These are phyloP conservation scores for Semnornis frantzii DNA, from an alignment of 2,113 vertebrate species.

Conservation along the genomic window DNA sequence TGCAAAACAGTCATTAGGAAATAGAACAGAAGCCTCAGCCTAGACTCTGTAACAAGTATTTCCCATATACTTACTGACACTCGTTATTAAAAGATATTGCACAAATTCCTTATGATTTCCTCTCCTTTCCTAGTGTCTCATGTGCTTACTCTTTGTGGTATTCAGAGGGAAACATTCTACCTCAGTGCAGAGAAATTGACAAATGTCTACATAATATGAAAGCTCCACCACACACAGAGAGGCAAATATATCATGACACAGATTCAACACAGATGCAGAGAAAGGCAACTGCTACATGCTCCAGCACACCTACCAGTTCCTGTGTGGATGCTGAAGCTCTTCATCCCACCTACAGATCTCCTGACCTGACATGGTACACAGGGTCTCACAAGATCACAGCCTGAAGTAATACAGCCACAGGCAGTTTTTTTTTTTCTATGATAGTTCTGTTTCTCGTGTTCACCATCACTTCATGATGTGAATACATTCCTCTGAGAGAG, in stretches of 20 bases:
- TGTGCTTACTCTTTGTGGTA: accelerated
- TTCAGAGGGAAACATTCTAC: background rate
- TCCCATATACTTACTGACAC: background rate
- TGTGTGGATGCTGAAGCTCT: accelerated
- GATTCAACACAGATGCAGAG: background rate
- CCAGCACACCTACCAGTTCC: background rate
- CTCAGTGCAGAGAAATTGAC: background rate
- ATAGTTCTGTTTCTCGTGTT: background rate
- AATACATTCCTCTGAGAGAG: background rate
- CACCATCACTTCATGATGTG: background rate
- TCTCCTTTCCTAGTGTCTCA: background rate
- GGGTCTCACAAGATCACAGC: background rate
- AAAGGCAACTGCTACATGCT: background rate
- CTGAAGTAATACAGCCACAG: background rate
- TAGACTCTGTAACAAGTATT: background rate
- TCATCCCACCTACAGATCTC: background rate
- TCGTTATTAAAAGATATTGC: background rate
- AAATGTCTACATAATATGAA: background rate
- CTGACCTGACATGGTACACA: accelerated
- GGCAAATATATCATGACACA: background rate
- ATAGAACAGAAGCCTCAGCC: background rate
- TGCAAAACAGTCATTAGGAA: background rate
- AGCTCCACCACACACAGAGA: background rate
- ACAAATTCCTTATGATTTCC: background rate
- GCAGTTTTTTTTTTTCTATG: background rate